These are phyloP conservation scores for Allophyes oxyacanthae DNA, from an alignment of 2,888 invertebrate genomes.

Conservation along the genomic window DNA sequence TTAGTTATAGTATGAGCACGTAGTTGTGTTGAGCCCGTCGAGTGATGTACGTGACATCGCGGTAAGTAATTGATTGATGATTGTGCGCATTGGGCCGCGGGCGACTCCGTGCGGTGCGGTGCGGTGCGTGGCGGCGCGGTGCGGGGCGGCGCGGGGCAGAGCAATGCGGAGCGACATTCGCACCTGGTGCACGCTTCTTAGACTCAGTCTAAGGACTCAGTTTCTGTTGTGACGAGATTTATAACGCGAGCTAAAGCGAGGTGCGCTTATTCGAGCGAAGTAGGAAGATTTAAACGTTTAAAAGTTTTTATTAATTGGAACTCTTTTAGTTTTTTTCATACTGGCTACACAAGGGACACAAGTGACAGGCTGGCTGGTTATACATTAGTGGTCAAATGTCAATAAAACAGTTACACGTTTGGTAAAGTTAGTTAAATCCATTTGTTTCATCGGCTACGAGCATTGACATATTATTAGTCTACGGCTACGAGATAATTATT, in stretches of 20 bases:
- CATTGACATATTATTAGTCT: too few relatives aligned
- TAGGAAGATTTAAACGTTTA: conserved; percentile 12
- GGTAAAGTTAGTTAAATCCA: too few relatives aligned
- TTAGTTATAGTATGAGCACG: neutral
- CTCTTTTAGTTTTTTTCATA: too few relatives aligned
- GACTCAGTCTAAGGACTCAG: too few relatives aligned
- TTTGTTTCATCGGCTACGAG: too few relatives aligned
- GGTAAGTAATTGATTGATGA: conserved; percentile 34
- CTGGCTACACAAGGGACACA: too few relatives aligned
- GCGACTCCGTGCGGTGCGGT: neutral
- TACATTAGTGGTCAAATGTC: too few relatives aligned
- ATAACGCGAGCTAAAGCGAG: conserved; percentile 6
- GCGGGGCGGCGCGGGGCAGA: neutral
- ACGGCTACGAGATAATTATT: too few relatives aligned
- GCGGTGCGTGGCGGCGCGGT: neutral
- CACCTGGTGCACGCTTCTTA: conserved; percentile 19
- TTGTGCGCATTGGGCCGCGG: conserved; percentile 4
- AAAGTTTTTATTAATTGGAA: conserved; percentile 13
- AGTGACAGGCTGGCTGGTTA: too few relatives aligned
- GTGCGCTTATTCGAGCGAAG: neutral
- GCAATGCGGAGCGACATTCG: neutral
- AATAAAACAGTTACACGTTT: too few relatives aligned
- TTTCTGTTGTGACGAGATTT: conserved; percentile 13
- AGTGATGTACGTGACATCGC: conserved; percentile 25
- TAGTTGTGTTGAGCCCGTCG: conserved; percentile 1